A percentile compares a stretch with the other conserved stretches of the same genome.
Conservation (phyloP, 2,113 vertebrate genomes). For the Ptilorrhoa leucosticta region DNA sequence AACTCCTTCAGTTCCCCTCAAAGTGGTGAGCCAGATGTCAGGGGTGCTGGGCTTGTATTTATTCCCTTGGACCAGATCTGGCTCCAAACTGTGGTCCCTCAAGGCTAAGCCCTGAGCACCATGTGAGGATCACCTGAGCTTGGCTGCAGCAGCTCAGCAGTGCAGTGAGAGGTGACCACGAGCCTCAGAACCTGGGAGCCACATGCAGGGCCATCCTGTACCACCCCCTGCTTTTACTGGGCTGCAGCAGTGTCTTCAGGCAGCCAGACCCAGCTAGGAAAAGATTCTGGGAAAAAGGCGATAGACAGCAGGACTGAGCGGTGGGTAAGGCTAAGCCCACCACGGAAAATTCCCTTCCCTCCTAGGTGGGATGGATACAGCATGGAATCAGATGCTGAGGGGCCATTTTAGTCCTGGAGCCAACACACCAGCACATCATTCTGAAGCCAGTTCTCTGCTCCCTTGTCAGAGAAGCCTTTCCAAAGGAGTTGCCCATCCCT, state of each 20-base stretch:
- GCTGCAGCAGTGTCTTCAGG: neutral
- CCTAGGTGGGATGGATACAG: neutral
- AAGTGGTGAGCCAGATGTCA: neutral
- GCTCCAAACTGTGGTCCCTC: neutral
- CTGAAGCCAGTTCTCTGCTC: neutral
- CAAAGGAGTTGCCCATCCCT: neutral
- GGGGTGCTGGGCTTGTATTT: neutral
- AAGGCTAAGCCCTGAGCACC: neutral
- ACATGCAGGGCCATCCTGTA: neutral
- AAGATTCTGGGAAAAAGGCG: neutral
- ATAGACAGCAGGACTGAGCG: neutral
- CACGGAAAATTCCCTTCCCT: rapidly evolving
- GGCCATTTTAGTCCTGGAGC: neutral
- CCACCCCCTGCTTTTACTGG: neutral
- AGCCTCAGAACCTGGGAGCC: neutral
- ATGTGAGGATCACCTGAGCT: neutral
- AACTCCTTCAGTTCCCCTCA: neutral
- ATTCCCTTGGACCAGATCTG: neutral
- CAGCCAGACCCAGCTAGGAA: neutral
- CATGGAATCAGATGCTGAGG: neutral
- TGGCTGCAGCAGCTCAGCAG: neutral
- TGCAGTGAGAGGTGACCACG: rapidly evolving
- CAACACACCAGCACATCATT: neutral
- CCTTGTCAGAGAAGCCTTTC: neutral
- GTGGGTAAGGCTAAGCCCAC: neutral